Evolutionary conservation across 1,140 invertebrate genomes (phyloP).

Genomic region (Papilio xuthus): DNA sequence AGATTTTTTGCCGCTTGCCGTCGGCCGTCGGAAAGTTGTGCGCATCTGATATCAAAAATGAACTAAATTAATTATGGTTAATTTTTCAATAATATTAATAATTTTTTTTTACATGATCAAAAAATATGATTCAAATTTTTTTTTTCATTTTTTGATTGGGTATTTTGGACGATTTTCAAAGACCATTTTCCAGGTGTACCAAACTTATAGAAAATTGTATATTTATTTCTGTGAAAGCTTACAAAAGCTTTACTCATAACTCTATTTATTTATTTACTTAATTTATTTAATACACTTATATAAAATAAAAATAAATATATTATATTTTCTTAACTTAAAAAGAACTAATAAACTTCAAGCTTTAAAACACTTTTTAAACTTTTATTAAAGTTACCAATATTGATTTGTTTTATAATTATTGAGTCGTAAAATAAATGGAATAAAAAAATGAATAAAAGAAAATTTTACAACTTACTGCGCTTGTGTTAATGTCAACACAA

Average conservation of each 20-base stretch:
- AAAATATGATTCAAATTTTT: too few relatives aligned
- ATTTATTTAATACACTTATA: not conserved
- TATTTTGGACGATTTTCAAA: too few relatives aligned
- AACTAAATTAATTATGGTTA: not conserved
- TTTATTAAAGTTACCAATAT: not conserved
- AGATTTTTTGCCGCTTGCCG: conserved; percentile 31
- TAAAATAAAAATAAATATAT: not conserved
- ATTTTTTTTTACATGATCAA: not conserved
- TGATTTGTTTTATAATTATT: not conserved
- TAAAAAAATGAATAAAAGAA: not conserved
- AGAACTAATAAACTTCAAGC: not conserved
- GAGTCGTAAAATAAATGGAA: not conserved
- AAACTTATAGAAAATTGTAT: not conserved
- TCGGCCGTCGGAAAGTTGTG: conserved; percentile 45
- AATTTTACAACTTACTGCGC: conserved; percentile 65
- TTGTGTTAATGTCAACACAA: conserved; percentile 56
- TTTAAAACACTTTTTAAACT: not conserved
- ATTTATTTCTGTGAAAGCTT: not conserved
- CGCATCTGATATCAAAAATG: not conserved
- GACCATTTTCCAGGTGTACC: too few relatives aligned
- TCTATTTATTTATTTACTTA: not conserved
- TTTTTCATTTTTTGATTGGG: too few relatives aligned
- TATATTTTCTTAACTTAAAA: not conserved
- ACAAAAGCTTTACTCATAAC: not conserved
- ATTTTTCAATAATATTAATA: conserved; percentile 28